Conservation (phyloP, 2,888 invertebrate genomes). For the Scaptomyza polygonia region DNA sequence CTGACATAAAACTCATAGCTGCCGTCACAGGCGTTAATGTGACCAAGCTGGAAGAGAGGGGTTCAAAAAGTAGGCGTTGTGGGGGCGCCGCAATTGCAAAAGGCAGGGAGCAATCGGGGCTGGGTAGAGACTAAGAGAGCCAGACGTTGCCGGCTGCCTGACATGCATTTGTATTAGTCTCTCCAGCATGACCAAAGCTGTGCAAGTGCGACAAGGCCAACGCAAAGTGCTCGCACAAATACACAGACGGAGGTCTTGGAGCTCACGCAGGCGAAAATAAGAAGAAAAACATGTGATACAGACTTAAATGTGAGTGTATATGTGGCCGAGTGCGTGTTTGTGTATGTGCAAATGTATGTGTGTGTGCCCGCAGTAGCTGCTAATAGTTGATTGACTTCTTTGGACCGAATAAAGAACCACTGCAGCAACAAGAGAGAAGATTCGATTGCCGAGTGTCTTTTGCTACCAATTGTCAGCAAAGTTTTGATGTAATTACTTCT, state of each 20-base stretch:
- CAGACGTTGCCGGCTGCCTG: conserved; percentile 67
- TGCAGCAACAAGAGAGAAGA: conserved; percentile 16
- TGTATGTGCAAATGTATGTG: conserved; percentile 20
- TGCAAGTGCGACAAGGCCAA: conserved; percentile 78
- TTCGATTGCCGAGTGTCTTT: conserved; percentile 42
- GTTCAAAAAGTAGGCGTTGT: conserved; percentile 29
- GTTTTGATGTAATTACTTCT: conserved; percentile 41
- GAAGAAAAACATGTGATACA: conserved; percentile 81
- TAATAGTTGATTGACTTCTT: conserved; percentile 80
- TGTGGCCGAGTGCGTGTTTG: conserved; percentile 2
- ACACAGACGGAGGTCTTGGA: conserved; percentile 36
- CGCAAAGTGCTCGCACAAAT: conserved; percentile 67
- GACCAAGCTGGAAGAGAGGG: conserved; percentile 18
- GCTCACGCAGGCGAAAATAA: conserved; percentile 73
- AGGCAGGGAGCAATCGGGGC: conserved; percentile 2
- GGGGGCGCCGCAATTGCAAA: conserved; percentile 35
- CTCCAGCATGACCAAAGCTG: conserved; percentile 62
- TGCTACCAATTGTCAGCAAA: conserved; percentile 30
- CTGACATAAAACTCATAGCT: conserved; percentile 38
- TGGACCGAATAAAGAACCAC: conserved; percentile 20
- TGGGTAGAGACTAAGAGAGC: conserved; percentile 26
- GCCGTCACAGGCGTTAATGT: conserved; percentile 62
- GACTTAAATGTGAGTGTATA: conserved; percentile 57
- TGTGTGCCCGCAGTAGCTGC: conserved; percentile 59
- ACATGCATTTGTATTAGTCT: conserved; percentile 59